Percentiles rank a stretch among this genome's conserved stretches.
phyloP scores from a whole-genome alignment of 2,888 invertebrate species.

The Exephanes ischioxanthus region DNA sequence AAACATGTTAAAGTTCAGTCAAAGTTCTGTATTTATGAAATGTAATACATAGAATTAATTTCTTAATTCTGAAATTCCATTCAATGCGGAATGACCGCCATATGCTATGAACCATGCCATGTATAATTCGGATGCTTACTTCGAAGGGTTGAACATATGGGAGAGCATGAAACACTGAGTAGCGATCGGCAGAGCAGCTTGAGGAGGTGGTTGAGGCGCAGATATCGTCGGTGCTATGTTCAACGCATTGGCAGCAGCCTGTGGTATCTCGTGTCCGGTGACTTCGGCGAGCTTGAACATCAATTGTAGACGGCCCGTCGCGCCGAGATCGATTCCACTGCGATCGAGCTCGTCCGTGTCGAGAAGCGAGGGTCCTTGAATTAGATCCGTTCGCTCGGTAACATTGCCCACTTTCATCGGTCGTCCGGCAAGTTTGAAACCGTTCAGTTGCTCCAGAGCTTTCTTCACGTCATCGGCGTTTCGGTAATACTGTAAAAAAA shows the following conservation, averaged over 20 bases:
- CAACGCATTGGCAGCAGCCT: constrained; percentile 96
- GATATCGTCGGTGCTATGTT: constrained; percentile 89
- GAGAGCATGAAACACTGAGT: constrained; percentile 99
- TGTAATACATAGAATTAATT: too few relatives aligned
- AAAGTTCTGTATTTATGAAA: too few relatives aligned
- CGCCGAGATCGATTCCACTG: constrained; percentile 98
- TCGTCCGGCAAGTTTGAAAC: constrained; percentile 98
- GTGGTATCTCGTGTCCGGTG: constrained; percentile 95
- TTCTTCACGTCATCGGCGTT: constrained; percentile 99
- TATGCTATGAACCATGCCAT: constrained; percentile 81
- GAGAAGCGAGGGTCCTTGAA: constrained; percentile 92
- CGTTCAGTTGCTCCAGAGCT: constrained; percentile 98
- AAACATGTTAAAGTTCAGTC: too few relatives aligned
- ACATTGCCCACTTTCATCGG: constrained; percentile 99
- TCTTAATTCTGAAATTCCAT: too few relatives aligned
- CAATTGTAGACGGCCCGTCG: constrained; percentile 96
- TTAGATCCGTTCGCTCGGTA: constrained; percentile 94
- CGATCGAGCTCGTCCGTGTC: constrained; percentile 98
- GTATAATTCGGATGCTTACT: constrained; percentile 87
- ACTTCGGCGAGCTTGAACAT: constrained; percentile 99
- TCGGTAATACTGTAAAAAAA: constrained; percentile 92
- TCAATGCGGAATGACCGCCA: too few relatives aligned
- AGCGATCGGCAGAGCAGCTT: constrained; percentile 96
- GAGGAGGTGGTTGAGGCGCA: constrained; percentile 89
- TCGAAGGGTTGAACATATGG: constrained; percentile 99